Base-by-base conservation (phyloP, 2,797 vertebrate genomes). In the Cossypha caffra region DNA sequence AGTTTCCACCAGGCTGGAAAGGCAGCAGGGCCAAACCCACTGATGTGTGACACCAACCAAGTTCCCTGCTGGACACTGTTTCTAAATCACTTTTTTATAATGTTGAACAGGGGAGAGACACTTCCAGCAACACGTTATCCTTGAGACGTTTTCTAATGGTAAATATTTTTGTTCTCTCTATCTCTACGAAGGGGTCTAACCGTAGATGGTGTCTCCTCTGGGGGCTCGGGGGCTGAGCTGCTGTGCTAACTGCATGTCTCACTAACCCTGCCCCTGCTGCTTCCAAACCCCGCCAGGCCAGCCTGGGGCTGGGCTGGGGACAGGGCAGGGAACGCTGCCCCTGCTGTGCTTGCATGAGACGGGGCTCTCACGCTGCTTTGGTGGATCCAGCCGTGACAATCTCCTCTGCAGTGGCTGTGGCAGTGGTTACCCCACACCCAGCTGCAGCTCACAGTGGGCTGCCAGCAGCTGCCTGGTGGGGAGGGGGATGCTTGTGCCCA, bases 71-170 rank as follows among this genome's bases (percentile, higher is more conserved):
- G 94, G 96, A 62, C 92, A 96, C 90, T 88, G 93, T 86, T 95
- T 98, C 98, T 98, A 98, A 98, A 98, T 96, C 86, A 94, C 96
- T 98, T 98, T 98, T 97, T 98, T 98, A 97, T 97, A 94, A 98
- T 98, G 96, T 98, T 93, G 98, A 98, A 99, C 99, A 99, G 99
- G 99, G 98, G 99, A 99, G 98, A 99, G 99, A 98, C 99, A 99
- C 98, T 98, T 99, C 98, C 99, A 98, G 98, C 98, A 99, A 98
- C 99, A 98, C 98, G 97, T 98, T 98, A 98, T 98, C 98, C 98
- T 98, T 98, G 99, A 99, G 98, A 99, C 99, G 98, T 99, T 99
- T 98, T 99, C 99, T 98, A 99, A 99, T 99, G 99, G 99, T 99
- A 99, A 99, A 99, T 99, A 99, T 99, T 96, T 97, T 97, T 97